These are phyloP conservation scores for Iselma pallidipennis DNA, from an alignment of 2,888 invertebrate genomes.

Conservation along the genomic window DNA sequence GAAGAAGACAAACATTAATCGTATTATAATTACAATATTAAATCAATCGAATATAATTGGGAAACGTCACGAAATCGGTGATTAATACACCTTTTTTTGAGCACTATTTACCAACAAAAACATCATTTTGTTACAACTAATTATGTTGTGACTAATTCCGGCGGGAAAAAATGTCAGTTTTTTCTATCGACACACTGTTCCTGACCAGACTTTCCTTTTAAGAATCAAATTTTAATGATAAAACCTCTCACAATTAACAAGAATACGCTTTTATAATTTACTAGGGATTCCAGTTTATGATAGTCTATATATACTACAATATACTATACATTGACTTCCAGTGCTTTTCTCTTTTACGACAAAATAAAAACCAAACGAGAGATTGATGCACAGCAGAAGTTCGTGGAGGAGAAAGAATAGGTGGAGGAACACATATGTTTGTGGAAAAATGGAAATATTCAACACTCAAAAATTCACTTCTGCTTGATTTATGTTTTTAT, in stretches of 20 bases:
- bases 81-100: too few relatives aligned
- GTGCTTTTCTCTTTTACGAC: not conserved
- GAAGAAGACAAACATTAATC: conserved; percentile 16
- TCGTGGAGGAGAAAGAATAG: conserved; percentile 11
- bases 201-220: not conserved
- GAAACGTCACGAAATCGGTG: not conserved
- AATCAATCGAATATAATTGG: not conserved
- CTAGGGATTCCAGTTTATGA: conserved; percentile 5
- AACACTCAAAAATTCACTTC: conserved; percentile 5
- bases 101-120: too few relatives aligned
- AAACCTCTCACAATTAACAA: conserved; percentile 11
- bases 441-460: conserved; percentile 8
- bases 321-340: not conserved
- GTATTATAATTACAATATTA: not conserved
- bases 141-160: too few relatives aligned
- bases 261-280: conserved; percentile 11
- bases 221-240: conserved; percentile 3
- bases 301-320: not conserved
- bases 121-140: too few relatives aligned
- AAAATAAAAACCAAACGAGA: not conserved
- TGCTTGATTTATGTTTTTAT: conserved; percentile 9
- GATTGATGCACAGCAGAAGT: not conserved
- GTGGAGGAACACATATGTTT: not conserved
- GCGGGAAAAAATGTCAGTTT: too few relatives aligned
- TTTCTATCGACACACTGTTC: too few relatives aligned